Percentiles rank a stretch among this genome's conserved stretches.
phyloP scores from a whole-genome alignment of 2,113 vertebrate species.

The Chlorodrepanis virens region DNA sequence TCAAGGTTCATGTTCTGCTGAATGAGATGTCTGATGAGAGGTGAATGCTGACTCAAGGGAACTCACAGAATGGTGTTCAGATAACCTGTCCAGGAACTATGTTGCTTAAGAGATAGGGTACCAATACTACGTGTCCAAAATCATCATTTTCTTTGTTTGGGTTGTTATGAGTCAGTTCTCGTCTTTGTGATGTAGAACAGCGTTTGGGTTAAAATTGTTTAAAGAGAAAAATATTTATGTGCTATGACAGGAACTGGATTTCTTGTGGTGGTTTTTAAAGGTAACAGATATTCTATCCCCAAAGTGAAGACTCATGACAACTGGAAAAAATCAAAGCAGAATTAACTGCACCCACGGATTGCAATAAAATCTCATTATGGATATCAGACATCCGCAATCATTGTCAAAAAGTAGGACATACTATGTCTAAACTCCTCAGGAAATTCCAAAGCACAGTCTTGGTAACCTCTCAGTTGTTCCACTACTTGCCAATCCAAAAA shows the following conservation, averaged over 20 bases:
- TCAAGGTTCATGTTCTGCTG: neutral
- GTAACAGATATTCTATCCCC: neutral
- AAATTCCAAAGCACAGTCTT: constrained; percentile 36
- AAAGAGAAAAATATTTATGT: neutral
- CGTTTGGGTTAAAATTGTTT: neutral
- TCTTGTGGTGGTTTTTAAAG: neutral
- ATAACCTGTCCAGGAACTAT: neutral
- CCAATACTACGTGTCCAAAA: neutral
- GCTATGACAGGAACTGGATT: neutral
- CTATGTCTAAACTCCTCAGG: constrained; percentile 14
- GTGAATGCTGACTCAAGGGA: neutral
- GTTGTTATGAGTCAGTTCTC: neutral
- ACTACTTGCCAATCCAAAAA: constrained; percentile 42
- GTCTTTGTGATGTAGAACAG: neutral
- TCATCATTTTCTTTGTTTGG: neutral
- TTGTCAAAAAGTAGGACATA: neutral
- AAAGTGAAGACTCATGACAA: neutral
- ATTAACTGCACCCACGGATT: neutral
- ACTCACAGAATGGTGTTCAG: neutral
- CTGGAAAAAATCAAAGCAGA: neutral
- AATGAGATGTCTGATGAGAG: neutral
- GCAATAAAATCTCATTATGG: neutral
- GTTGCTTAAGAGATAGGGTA: neutral
- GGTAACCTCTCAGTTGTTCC: constrained; percentile 47
- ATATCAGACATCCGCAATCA: neutral